phyloP scores from a whole-genome alignment of 2,113 vertebrate genomes.

The Apodemus sylvaticus region DNA sequence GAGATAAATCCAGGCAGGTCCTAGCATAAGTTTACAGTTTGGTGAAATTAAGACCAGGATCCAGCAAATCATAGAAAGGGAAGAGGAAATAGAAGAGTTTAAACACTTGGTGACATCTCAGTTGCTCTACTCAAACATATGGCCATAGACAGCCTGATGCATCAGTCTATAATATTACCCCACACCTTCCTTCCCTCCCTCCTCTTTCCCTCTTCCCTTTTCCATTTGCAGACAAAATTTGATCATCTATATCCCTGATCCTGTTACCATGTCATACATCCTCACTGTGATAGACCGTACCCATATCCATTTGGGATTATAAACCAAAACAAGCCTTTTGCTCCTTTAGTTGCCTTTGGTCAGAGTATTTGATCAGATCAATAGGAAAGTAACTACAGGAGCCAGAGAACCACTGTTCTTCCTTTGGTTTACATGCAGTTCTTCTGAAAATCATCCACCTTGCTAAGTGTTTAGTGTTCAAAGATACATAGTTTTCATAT shows the following conservation, averaged over 20 bases:
- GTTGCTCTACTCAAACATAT: neutral
- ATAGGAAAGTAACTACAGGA: neutral
- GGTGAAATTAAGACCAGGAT: neutral
- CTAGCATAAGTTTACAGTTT: neutral
- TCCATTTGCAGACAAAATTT: neutral
- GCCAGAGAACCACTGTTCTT: neutral
- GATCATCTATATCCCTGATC: neutral
- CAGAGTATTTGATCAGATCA: too few species aligned
- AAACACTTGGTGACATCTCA: neutral
- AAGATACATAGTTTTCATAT: slow-evolving; percentile 73
- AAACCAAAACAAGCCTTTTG: neutral
- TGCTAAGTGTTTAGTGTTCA: slow-evolving; percentile 60
- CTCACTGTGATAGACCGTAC: neutral
- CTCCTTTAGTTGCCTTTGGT: neutral
- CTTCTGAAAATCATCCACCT: slow-evolving; percentile 15
- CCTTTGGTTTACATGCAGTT: neutral
- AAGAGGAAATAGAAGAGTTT: neutral
- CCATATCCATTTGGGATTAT: neutral
- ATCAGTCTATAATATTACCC: neutral
- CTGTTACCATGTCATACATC: neutral
- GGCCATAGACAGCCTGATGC: neutral
- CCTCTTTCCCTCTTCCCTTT: neutral
- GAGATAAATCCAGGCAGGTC: neutral
- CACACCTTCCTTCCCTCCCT: neutral
- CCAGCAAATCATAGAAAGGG: neutral